Base-by-base conservation (phyloP, 1,140 invertebrate genomes). In the Macrobrachium rosenbergii region DNA sequence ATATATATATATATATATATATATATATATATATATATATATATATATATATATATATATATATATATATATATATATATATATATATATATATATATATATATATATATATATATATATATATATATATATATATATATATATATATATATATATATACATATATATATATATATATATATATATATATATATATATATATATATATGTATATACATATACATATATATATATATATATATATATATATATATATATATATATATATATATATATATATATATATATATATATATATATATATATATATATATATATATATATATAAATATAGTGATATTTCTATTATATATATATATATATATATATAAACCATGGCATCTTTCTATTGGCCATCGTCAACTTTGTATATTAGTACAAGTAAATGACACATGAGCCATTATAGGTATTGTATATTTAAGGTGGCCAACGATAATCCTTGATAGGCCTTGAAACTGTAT, bases 211-310 rank as follows among this genome's bases (percentile, higher is more conserved):
- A 75, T 75, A 75, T 75, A 28, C 23, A 28, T 75, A 28, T 75
- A 75, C 23, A 75, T 75, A 75, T 75, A 75, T 75, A 75, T 75
- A 75, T 75, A 75, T 75, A 75, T 75, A 75, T 75, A 75, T 75
- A 75, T 75, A 43, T 75, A 43, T 37, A 5, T 37, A 17, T 37
- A 43, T 23, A 11, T 37, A 43, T 17, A 5, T 23, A 11, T 43
- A 43, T 10, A 5, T 6, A 23, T 75, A 23, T 23, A 75, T 75
- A n/a, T 75, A 37, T 75, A 17, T 75, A 37, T 75, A 17, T 75
- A 37, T 75, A 21, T 37, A 75, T 75, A 75, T 75, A 75, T 75
- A 75, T 37, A 75, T 37, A 75, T 37, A 75, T 37, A 75, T 37
- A 75, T 37, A 75, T 37, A 75, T 37, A 75, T 37, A 75, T 11